Conservation (phyloP, 2,888 invertebrate species). For the Tipula helvola region DNA sequence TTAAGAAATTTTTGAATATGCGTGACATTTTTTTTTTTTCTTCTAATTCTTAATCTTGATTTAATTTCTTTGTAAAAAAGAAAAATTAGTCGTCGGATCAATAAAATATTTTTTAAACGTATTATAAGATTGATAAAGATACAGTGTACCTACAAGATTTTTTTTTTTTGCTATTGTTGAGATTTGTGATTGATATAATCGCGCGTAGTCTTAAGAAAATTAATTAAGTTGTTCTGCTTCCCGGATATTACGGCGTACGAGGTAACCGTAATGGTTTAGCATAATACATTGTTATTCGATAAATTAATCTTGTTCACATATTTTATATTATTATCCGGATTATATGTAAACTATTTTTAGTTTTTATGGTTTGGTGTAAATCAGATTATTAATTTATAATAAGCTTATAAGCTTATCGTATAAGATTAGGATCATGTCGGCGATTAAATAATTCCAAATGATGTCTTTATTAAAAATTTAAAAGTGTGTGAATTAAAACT, state of each 20-base stretch:
- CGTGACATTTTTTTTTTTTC: neutral
- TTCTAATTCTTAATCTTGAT: neutral
- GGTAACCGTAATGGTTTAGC: neutral
- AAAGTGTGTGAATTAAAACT: no score
- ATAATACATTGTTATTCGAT: neutral
- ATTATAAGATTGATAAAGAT: neutral
- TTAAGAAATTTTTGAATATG: neutral
- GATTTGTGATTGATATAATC: neutral
- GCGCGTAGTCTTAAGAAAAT: neutral
- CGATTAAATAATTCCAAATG: no score
- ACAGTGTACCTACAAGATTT: neutral
- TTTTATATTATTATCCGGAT: neutral
- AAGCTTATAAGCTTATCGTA: no score
- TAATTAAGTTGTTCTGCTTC: neutral
- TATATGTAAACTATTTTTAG: no score
- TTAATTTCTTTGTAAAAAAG: neutral
- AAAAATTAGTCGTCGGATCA: conserved; percentile 4
- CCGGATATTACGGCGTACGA: neutral
- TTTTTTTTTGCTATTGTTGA: neutral
- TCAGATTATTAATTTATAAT: no score
- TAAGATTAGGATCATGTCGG: no score
- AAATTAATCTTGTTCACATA: neutral
- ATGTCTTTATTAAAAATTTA: no score
- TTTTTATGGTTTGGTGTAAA: no score
- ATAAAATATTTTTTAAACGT: neutral